phyloP scores from a whole-genome alignment of 2,113 vertebrate genomes.

The Cottus gobio region DNA sequence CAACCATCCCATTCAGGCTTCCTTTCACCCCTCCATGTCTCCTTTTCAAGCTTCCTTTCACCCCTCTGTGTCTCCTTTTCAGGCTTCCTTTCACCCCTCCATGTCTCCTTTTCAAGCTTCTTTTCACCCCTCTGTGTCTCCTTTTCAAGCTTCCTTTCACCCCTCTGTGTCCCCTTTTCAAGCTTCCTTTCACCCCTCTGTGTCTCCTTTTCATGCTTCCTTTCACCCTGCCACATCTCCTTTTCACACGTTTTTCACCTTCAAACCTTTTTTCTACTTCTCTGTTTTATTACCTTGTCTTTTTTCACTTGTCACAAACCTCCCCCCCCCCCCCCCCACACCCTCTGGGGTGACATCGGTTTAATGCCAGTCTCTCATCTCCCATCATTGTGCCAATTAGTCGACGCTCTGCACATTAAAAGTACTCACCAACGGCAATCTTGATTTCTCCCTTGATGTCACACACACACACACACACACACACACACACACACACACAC shows the following conservation, averaged over 20 bases:
- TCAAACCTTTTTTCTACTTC: neutral
- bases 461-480: constrained; percentile 16
- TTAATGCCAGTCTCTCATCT: constrained; percentile 51
- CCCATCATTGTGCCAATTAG: constrained; percentile 64
- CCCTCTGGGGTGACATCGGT: constrained; percentile 43
- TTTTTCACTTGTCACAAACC: too few species aligned
- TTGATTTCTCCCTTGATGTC: constrained; percentile 43
- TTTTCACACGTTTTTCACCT: neutral
- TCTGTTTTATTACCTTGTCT: neutral
- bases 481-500: neutral
- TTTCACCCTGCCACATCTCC: neutral
- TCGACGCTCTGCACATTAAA: constrained; percentile 43
- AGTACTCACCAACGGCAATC: constrained; percentile 37
- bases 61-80: constrained; percentile 19
- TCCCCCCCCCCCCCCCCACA: neutral
- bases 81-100: neutral
- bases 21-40: too few species aligned
- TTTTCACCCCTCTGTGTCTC: too few species aligned
- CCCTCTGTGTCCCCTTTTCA: neutral
- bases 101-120: too few species aligned
- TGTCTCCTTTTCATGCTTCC: neutral
- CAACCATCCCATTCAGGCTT: too few species aligned
- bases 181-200: neutral
- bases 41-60: too few species aligned
- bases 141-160: too few species aligned